A percentile compares a stretch with the other conserved stretches of the same genome.
These are phyloP conservation scores for Cliona cf. orientalis DNA, from an alignment of 37 sponge, comb jelly and placozoan genomes.

Conservation along the genomic window DNA sequence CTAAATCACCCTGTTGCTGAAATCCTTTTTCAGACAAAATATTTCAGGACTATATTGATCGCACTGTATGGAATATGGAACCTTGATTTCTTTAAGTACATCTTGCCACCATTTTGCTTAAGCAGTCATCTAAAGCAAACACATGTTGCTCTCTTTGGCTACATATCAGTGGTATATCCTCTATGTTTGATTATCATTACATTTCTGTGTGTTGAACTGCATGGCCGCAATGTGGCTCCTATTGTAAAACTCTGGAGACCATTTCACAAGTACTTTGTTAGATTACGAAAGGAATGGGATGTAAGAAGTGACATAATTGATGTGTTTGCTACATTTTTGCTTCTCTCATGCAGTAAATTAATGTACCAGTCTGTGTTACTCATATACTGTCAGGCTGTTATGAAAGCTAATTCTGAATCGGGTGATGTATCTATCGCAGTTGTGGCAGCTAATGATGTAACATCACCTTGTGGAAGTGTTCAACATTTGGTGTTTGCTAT, in stretches of 20 bases:
- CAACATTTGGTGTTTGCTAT: no score
- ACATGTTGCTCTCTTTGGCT: not conserved
- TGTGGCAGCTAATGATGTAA: no score
- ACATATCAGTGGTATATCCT: not conserved
- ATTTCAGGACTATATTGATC: no score
- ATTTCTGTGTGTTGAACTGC: not conserved
- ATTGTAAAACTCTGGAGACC: not conserved
- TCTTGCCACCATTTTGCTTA: not conserved
- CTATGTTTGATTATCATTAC: not conserved
- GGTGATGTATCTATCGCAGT: no score
- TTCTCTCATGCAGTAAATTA: not conserved
- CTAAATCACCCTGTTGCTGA: no score
- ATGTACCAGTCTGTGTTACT: no score
- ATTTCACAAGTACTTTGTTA: not conserved
- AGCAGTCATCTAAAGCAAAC: not conserved
- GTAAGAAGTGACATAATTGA: not conserved
- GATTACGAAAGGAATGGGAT: not conserved
- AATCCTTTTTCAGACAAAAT: no score
- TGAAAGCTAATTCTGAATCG: no score
- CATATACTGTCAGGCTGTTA: no score
- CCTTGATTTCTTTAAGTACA: not conserved
- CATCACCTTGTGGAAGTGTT: no score
- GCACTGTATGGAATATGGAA: not conserved
- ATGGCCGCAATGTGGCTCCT: not conserved
- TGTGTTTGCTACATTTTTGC: not conserved